Base-by-base conservation (phyloP, 2,797 vertebrate genomes). In the Manis javanica region DNA sequence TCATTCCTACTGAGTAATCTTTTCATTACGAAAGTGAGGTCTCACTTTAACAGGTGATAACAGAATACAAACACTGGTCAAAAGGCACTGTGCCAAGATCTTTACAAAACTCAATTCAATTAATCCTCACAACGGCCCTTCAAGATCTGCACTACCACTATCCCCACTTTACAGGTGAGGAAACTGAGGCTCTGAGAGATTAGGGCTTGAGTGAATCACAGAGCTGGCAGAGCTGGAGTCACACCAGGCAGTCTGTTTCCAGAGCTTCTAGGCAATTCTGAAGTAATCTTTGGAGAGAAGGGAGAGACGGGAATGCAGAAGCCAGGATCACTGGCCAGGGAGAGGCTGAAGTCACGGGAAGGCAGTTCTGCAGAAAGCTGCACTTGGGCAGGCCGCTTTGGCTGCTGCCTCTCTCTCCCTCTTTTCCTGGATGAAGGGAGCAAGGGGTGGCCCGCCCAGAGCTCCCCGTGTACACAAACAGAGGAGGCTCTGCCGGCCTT, bases 401-500 rank as follows among this genome's bases (percentile, higher is more conserved):
- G 78, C 94, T 53, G 13, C 11, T 3, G 3, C 18, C 2, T 37
- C 75, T 46, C 83, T 14, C 81, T 0, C 82, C 8, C 15, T 37
- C 82, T 66, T 49, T 64, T 87, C 87, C 61, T 46, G 64, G 42
- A 69, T 85, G 95, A 97, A 98, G 85, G 88, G 95, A 97, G 85
- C 2, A 42, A 96, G 95, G 91, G 97, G 97, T 66, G 55, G 1
- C 15, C 59, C 0, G 46, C 61, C 63, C 79, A 57, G 83, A 34
- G 75, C 29, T 3, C 91, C 94, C 94, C 51, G 3, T 74, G 12
- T 21, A 81, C 74, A 81, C 94, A 95, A 98, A 96, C 97, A 97
- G 87, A 87, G 96, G 7, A 31, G 86, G 92, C 89, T 95, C 68
- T 75, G 94, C 97, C 91, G 91, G 85, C 84, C 85, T 86, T 37